These are phyloP conservation scores for Ornithoptera alexandrae DNA, from an alignment of 2,888 invertebrate species.

Conservation along the genomic window DNA sequence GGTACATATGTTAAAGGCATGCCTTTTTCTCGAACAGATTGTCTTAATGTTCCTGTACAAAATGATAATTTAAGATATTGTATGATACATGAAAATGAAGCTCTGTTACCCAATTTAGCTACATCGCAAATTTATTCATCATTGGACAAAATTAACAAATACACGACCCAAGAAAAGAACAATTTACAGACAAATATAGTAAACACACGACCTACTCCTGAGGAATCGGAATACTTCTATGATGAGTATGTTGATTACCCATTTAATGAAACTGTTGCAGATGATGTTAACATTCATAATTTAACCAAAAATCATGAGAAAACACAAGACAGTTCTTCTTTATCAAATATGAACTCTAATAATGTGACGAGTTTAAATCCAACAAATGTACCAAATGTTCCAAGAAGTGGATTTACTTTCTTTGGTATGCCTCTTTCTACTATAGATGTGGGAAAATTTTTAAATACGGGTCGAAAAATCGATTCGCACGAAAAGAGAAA, in stretches of 20 bases:
- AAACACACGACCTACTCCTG: conserved; percentile 81
- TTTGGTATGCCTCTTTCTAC: conserved; percentile 91
- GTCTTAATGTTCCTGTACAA: conserved; percentile 68
- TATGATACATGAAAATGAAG: conserved; percentile 84
- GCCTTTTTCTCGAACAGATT: conserved; percentile 85
- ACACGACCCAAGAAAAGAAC: conserved; percentile 66
- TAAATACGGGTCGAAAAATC: conserved; percentile 72
- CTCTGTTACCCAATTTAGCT: conserved; percentile 75
- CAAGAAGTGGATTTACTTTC: conserved; percentile 86
- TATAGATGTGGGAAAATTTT: conserved; percentile 84
- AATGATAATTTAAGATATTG: conserved; percentile 81
- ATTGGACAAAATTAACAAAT: conserved; percentile 79
- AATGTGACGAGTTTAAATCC: conserved; percentile 58
- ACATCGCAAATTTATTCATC: conserved; percentile 80
- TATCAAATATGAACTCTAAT: conserved; percentile 61
- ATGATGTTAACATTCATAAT: conserved; percentile 58
- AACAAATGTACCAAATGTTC: conserved; percentile 64
- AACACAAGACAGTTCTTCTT: conserved; percentile 72
- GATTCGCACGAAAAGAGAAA: conserved; percentile 68
- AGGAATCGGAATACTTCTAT: conserved; percentile 90
- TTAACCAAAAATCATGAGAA: conserved; percentile 50
- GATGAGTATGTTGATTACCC: conserved; percentile 91
- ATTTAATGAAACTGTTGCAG: conserved; percentile 80
- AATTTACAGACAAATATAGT: conserved; percentile 64
- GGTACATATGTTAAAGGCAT: conserved; percentile 87